Conservation (phyloP, 2,113 vertebrate genomes). For the Laterallus jamaicensis region DNA sequence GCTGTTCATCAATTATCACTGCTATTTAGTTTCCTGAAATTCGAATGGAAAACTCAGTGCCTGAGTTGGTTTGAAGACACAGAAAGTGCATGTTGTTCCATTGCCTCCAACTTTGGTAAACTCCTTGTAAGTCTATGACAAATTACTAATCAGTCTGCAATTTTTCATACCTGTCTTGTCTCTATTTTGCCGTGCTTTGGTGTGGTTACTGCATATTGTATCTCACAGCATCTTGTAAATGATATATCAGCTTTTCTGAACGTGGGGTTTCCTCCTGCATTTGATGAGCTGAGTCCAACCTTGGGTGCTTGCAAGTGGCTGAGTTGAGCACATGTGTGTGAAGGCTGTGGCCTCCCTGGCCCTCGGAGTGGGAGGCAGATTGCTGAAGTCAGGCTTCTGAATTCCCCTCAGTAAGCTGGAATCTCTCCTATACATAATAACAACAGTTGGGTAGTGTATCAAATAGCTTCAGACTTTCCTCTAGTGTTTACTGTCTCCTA, state of each 20-base stretch:
- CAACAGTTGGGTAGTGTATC: not conserved
- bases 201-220: slow-evolving; percentile 2
- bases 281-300: not conserved
- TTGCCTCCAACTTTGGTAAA: not conserved
- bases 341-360: not conserved
- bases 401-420: not conserved
- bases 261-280: not conserved
- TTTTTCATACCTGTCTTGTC: not conserved
- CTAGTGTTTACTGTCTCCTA: not conserved
- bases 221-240: slow-evolving; percentile 17
- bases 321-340: accelerated
- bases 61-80: not conserved
- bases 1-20: slow-evolving; percentile 29
- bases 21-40: not conserved
- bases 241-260: not conserved
- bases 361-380: not conserved
- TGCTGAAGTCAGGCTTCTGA: not conserved
- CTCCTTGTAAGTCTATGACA: slow-evolving; percentile 1
- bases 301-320: not conserved
- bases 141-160: not conserved
- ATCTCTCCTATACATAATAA: not conserved
- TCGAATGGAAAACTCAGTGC: not conserved
- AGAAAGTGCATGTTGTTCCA: not conserved
- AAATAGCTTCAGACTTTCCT: not conserved
- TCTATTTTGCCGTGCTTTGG: not conserved